A percentile compares a stretch with the other conserved stretches of the same genome.
Evolutionary conservation across 2,113 vertebrate species (phyloP).

Genomic region (Bujurquina vittata): DNA sequence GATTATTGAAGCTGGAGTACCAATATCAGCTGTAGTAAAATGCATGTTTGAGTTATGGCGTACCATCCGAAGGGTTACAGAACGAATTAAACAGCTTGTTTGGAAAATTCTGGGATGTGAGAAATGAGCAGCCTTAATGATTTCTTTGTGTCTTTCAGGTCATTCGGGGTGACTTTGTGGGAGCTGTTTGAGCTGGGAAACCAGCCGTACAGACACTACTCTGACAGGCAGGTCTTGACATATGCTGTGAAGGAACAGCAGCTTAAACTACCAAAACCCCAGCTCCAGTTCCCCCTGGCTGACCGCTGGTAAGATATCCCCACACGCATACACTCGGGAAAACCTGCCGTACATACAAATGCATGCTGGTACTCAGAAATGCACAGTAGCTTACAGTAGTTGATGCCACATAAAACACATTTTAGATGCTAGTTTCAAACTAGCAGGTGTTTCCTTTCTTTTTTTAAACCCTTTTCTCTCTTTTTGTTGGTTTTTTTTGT

Average conservation of each 20-base stretch:
- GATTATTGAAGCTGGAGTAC: background rate
- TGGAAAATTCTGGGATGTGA: background rate
- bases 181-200: slow-evolving; percentile 94
- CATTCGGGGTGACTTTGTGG: slow-evolving; percentile 94
- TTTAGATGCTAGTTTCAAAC: slow-evolving; percentile 13
- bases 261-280: slow-evolving; percentile 92
- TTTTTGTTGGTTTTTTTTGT: slow-evolving; percentile 16
- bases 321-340: background rate
- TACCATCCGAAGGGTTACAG: background rate
- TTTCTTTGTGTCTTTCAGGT: slow-evolving; percentile 80
- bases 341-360: slow-evolving; percentile 2
- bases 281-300: slow-evolving; percentile 86
- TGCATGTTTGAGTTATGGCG: background rate
- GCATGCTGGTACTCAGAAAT: background rate
- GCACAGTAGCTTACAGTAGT: background rate
- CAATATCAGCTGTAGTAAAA: background rate
- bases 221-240: slow-evolving; percentile 94
- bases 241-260: slow-evolving; percentile 96
- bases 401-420: background rate
- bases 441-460: background rate
- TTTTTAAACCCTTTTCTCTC: slow-evolving; percentile 19
- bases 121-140: background rate
- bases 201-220: slow-evolving; percentile 92
- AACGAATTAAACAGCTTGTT: background rate
- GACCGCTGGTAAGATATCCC: slow-evolving; percentile 91